These are phyloP conservation scores for Bombycilla garrulus DNA, from an alignment of 2,113 vertebrate genomes.

Conservation along the genomic window DNA sequence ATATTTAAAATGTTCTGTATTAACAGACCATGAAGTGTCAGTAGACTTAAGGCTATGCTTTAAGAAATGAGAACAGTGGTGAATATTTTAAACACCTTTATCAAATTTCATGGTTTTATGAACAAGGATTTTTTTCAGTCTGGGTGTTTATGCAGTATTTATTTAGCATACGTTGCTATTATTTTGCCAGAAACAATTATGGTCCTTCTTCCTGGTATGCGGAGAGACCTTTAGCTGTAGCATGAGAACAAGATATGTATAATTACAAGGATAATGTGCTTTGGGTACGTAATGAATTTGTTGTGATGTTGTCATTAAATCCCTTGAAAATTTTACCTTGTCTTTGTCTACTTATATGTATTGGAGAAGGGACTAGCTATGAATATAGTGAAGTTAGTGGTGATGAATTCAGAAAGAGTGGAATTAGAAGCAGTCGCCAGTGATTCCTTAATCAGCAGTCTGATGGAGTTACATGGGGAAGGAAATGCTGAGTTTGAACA, in stretches of 20 bases:
- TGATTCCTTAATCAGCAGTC: background rate
- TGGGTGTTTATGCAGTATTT: conserved; percentile 3
- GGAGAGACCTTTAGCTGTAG: background rate
- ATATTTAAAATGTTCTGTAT: conserved; percentile 51
- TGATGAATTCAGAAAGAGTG: background rate
- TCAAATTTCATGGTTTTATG: conserved; percentile 56
- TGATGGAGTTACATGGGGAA: background rate
- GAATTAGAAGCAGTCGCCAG: background rate
- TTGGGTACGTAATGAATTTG: background rate
- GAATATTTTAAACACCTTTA: conserved; percentile 62
- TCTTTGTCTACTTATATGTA: background rate
- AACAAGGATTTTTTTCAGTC: conserved; percentile 33
- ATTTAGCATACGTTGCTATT: background rate
- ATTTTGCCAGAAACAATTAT: background rate
- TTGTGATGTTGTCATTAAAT: background rate
- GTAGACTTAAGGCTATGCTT: conserved; percentile 61
- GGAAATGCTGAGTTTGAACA: background rate
- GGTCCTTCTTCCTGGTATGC: background rate
- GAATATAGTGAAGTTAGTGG: background rate
- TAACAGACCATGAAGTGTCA: conserved; percentile 70
- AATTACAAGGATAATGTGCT: background rate
- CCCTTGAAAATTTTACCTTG: background rate
- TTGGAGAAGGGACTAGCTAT: background rate
- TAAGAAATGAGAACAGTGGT: conserved; percentile 44
- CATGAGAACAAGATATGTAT: background rate